Evolutionary conservation across 2,113 vertebrate species (phyloP), one percentile per base, ranked within the genome.

Genomic region (Centrocercus urophasianus): DNA sequence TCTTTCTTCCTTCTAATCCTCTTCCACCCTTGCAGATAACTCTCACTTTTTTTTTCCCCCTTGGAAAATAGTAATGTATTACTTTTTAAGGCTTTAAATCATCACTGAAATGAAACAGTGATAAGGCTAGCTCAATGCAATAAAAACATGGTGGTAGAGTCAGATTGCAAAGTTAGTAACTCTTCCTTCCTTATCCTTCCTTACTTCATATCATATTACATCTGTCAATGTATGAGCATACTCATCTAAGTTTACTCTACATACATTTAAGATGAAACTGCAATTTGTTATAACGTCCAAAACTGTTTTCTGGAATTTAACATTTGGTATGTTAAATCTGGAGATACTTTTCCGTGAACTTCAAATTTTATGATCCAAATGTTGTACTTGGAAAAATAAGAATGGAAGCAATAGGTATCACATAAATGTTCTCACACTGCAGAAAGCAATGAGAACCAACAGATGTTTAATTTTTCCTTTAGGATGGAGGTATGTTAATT

Each of bases 21-120:
- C 40, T 54, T 20, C 90, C 91, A 86, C 60, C 16, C 22, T 77
- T 64, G 19, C 20, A 92, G 71, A 94, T 90, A 80, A 59, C 25
- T 2, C 2, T 78, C 30, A 38, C 6, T 34, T 80, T 24, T 61
- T 59, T 59, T 13, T 34, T 43, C 3, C 5, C 15, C 28, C 48
- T 56, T 56, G 28, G 28, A 28, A 30, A 56, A 87, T 77, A 19
- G n/a, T 80, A 76, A 27, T 70, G 9, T 36, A 73, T 73, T 69
- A 78, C n/a, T 34, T 89, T 79, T 89, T 73, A 70, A 73, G 13
- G 24, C 32, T 82, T 48, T 93, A 91, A 93, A 89, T 89, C 75
- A 87, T 36, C n/a, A 76, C 43, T 47, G 45, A 66, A 91, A 89
- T 45, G 74, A 79, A 66, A 75, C 1, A 79, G 50, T 76, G 52